phyloP scores from a whole-genome alignment of 2,113 vertebrate genomes.

The Brachyistius frenatus region DNA sequence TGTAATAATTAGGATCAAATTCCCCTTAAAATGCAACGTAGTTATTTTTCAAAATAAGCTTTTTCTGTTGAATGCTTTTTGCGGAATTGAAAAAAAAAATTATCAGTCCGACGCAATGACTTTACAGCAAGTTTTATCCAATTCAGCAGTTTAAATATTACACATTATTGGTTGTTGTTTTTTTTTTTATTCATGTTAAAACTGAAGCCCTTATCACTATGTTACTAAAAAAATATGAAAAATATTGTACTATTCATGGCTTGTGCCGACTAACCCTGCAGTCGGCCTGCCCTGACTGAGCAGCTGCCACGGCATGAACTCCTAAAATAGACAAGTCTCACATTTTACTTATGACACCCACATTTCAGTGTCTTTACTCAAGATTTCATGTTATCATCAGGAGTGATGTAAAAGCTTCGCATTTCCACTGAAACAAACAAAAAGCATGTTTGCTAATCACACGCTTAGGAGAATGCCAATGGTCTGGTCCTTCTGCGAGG shows the following conservation, averaged over 20 bases:
- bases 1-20: no score
- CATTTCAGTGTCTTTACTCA: slow-evolving; percentile 9
- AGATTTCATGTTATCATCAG: background rate
- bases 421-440: slow-evolving; percentile 5
- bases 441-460: background rate
- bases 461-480: slow-evolving; percentile 13
- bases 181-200: background rate
- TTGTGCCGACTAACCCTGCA: slow-evolving; percentile 5
- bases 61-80: background rate
- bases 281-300: background rate
- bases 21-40: background rate
- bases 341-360: slow-evolving; percentile 7
- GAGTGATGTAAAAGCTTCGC: background rate
- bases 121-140: background rate
- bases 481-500: background rate
- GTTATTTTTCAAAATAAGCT: background rate
- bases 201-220: background rate
- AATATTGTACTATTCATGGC: slow-evolving; percentile 31
- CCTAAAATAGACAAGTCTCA: slow-evolving; percentile 5
- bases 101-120: background rate
- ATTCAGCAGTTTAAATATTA: background rate
- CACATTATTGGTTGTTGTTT: background rate
- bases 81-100: background rate
- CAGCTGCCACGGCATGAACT: slow-evolving; percentile 14
- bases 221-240: slow-evolving; percentile 32